Evolutionary conservation across 2,888 invertebrate genomes (phyloP).

Genomic region (Volucella bombylans): DNA sequence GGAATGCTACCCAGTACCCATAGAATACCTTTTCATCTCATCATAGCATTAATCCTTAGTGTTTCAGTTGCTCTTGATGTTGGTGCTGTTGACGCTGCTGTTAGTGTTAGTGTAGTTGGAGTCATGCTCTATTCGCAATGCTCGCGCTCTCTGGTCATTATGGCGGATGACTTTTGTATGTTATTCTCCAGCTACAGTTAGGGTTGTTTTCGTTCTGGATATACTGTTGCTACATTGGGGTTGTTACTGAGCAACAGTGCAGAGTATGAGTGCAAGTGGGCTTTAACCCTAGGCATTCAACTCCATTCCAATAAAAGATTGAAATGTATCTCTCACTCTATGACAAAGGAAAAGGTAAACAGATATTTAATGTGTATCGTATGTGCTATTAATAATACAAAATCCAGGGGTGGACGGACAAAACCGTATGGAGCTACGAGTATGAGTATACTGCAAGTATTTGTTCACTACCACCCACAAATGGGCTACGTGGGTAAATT

Average conservation of each 20-base stretch:
- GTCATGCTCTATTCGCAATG: conserved; percentile 64
- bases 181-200: conserved; percentile 28
- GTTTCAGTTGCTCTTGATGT: conserved; percentile 47
- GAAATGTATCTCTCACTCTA: conserved; percentile 63
- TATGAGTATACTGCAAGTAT: neutral
- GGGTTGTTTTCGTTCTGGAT: conserved; percentile 32
- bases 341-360: conserved; percentile 59
- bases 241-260: conserved; percentile 7
- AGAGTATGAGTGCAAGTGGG: conserved; percentile 10
- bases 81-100: conserved; percentile 12
- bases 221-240: conserved; percentile 39
- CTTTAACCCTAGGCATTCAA: conserved; percentile 33
- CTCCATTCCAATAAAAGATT: conserved; percentile 54
- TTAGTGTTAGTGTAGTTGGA: conserved; percentile 45
- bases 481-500: too few relatives aligned
- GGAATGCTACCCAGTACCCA: conserved; percentile 38
- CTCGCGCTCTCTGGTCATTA: conserved; percentile 33
- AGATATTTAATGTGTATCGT: conserved; percentile 63
- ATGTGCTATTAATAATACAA: conserved; percentile 64
- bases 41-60: conserved; percentile 58
- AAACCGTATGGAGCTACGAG: conserved; percentile 15
- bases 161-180: conserved; percentile 38
- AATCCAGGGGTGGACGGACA: conserved; percentile 55
- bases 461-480: too few relatives aligned
- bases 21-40: conserved; percentile 61